Percentiles rank a stretch among this genome's conserved stretches.
These are phyloP conservation scores for Trachythela sp. DNA, from an alignment of 64 coral and sea anemone species.

Conservation along the genomic window DNA sequence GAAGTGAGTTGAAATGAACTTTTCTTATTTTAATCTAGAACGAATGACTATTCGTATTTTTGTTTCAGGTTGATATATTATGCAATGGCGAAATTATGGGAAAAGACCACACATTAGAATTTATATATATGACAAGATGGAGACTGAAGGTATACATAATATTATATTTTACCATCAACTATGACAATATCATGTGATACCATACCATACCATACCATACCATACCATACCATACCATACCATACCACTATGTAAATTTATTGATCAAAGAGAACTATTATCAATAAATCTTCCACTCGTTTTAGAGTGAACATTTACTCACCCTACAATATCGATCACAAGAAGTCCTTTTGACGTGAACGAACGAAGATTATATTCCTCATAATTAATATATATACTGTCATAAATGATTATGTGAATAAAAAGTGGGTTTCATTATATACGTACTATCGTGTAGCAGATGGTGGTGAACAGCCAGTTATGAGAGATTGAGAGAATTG, in stretches of 20 bases:
- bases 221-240: too few species aligned
- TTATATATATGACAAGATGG: constrained; percentile 99
- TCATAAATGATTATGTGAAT: too few species aligned
- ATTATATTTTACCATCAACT: too few species aligned
- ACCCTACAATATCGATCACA: background rate
- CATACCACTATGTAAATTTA: too few species aligned
- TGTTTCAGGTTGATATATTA: constrained; percentile 70
- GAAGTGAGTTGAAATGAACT: constrained; percentile 41
- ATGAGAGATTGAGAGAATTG: too few species aligned
- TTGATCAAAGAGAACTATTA: too few species aligned
- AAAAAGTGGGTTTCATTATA: too few species aligned
- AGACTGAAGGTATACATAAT: constrained; percentile 62
- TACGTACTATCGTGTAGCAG: too few species aligned
- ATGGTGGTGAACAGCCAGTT: too few species aligned
- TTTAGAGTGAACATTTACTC: constrained; percentile 4
- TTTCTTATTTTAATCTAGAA: background rate
- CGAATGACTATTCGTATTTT: background rate
- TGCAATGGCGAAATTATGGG: constrained; percentile 99
- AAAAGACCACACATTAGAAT: constrained; percentile 95
- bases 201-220: too few species aligned
- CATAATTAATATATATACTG: background rate
- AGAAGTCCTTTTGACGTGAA: background rate
- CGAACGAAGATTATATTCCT: background rate
- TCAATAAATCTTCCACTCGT: too few species aligned
- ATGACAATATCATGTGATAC: too few species aligned